A percentile compares a stretch with the other conserved stretches of the same genome.
These are phyloP conservation scores for Globicephala melas DNA, from an alignment of 2,113 vertebrate species.

Conservation along the genomic window DNA sequence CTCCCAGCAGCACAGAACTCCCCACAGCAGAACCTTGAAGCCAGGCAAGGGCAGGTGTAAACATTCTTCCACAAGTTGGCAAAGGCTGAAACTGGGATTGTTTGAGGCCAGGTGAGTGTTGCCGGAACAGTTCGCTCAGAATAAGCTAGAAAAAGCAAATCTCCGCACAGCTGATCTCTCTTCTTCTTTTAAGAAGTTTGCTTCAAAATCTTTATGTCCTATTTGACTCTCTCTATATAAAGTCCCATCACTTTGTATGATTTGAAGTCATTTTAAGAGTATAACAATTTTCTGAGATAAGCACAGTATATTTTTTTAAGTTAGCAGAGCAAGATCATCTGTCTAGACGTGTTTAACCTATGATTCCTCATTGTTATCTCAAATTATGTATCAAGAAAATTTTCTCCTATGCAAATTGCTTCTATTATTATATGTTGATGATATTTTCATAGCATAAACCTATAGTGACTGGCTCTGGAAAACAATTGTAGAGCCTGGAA, in stretches of 20 bases:
- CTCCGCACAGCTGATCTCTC: conserved; percentile 34
- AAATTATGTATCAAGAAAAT: neutral
- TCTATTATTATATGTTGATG: neutral
- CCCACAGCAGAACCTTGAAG: conserved; percentile 68
- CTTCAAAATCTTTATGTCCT: neutral
- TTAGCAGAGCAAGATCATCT: neutral
- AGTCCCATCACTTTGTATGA: neutral
- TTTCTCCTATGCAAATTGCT: neutral
- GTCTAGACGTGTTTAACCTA: neutral
- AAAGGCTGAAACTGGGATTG: conserved; percentile 71
- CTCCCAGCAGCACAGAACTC: conserved; percentile 76
- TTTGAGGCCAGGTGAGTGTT: conserved; percentile 62
- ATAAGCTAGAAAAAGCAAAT: conserved; percentile 62
- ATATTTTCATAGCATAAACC: neutral
- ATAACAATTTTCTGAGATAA: neutral
- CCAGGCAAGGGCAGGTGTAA: conserved; percentile 75
- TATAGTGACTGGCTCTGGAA: neutral
- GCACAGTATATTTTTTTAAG: neutral
- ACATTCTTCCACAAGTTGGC: conserved; percentile 71
- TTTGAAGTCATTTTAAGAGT: conserved; percentile 11
- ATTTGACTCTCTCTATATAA: neutral
- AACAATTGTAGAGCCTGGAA: neutral
- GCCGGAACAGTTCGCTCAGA: conserved; percentile 73
- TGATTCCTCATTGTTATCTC: neutral
- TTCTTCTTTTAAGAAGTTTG: conserved; percentile 14